Conservation (phyloP, 2,113 vertebrate genomes). For the Oxyruncus cristatus region DNA sequence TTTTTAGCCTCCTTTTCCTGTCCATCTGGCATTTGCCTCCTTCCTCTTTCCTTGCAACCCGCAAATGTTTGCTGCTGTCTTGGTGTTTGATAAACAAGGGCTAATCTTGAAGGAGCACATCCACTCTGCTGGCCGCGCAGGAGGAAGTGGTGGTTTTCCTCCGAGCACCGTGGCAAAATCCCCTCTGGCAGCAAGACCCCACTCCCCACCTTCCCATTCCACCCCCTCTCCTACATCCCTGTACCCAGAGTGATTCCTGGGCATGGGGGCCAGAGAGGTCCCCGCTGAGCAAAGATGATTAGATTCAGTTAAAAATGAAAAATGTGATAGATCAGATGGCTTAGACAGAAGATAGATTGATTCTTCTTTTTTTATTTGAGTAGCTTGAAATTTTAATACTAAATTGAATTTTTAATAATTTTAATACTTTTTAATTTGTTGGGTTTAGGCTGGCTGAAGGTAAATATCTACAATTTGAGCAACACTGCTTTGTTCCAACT, state of each 20-base stretch:
- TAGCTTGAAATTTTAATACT: neutral
- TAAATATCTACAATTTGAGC: neutral
- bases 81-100: neutral
- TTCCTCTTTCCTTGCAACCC: slow-evolving; percentile 14
- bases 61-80: neutral
- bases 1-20: neutral
- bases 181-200: neutral
- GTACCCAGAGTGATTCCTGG: neutral
- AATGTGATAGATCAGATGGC: neutral
- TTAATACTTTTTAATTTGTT: neutral
- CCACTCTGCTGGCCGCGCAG: neutral
- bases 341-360: neutral
- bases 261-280: neutral
- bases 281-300: neutral
- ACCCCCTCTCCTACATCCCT: neutral
- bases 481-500: neutral
- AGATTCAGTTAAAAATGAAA: neutral
- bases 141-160: neutral
- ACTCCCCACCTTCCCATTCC: neutral
- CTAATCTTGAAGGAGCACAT: neutral
- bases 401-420: neutral
- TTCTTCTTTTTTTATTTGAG: neutral
- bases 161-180: fast-evolving
- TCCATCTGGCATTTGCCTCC: neutral
- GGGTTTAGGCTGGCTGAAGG: neutral